A percentile compares a stretch with the other conserved stretches of the same genome.
Conservation (phyloP, 2,888 invertebrate species). For the Latheticus oryzae region DNA sequence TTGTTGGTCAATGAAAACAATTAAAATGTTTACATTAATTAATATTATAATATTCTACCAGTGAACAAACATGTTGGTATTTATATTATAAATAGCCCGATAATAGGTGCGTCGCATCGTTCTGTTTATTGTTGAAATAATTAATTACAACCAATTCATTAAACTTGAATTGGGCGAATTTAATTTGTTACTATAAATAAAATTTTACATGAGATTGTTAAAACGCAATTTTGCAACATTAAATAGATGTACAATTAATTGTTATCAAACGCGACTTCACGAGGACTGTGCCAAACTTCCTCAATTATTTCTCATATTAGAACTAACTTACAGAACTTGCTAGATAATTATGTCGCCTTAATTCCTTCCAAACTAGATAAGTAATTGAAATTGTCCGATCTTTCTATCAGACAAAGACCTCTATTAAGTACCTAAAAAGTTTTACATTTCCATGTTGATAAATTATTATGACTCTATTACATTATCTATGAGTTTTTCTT, state of each 20-base stretch:
- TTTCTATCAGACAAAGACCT: background rate
- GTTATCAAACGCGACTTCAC: constrained; percentile 32
- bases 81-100: constrained; percentile 9
- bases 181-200: constrained; percentile 9
- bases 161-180: constrained; percentile 8
- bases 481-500: constrained; percentile 11
- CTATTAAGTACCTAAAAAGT: background rate
- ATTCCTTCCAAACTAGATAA: constrained; percentile 12
- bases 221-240: constrained; percentile 18
- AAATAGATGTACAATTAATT: constrained; percentile 24
- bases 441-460: constrained; percentile 1
- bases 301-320: constrained; percentile 33
- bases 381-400: constrained; percentile 25
- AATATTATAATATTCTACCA: constrained; percentile 1
- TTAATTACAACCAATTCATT: constrained; percentile 22
- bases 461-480: constrained; percentile 6
- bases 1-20: too few relatives aligned
- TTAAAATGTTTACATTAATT: background rate
- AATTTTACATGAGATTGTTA: constrained; percentile 5
- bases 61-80: constrained; percentile 7
- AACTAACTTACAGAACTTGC: constrained; percentile 26
- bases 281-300: constrained; percentile 8
- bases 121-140: constrained; percentile 18
- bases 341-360: constrained; percentile 21
- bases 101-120: constrained; percentile 5